These are phyloP conservation scores for Luidia sarsii DNA, from an alignment of 53 echinoderm and acorn worm genomes.

Conservation along the genomic window DNA sequence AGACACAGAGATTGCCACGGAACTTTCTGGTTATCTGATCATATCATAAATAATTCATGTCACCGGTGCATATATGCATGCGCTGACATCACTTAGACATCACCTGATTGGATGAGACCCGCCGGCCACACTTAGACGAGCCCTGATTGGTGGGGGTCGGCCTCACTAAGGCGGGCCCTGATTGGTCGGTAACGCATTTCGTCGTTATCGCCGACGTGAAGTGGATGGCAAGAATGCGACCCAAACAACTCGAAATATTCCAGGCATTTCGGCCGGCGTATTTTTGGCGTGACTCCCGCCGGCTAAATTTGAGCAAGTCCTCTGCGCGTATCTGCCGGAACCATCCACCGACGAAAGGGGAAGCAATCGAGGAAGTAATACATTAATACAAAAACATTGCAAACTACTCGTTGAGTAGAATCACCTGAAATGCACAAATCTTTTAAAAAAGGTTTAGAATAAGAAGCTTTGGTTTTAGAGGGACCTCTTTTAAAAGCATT, in stretches of 20 bases:
- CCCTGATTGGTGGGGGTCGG: slow-evolving; percentile 35
- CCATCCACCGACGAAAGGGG: no score
- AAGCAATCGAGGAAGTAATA: no score
- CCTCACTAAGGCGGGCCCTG: background rate
- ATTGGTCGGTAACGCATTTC: background rate
- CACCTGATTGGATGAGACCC: slow-evolving; percentile 30
- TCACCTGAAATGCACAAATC: no score
- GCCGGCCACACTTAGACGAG: slow-evolving; percentile 21
- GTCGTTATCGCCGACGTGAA: background rate
- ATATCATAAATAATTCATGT: no score
- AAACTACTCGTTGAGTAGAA: no score
- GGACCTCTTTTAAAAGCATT: no score
- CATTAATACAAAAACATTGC: no score
- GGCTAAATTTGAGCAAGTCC: slow-evolving; percentile 30
- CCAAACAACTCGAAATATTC: slow-evolving; percentile 52
- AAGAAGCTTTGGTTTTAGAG: no score
- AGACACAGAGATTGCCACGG: background rate
- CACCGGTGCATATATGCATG: no score
- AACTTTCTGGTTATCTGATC: background rate
- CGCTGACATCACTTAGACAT: slow-evolving; percentile 36
- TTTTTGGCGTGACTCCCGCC: slow-evolving; percentile 24
- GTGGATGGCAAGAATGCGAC: slow-evolving; percentile 31
- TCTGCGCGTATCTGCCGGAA: no score
- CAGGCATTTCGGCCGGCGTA: slow-evolving; percentile 38
- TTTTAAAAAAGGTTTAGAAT: no score